Conservation (phyloP, 1,140 invertebrate genomes). For the Dendrolimus punctatus region DNA sequence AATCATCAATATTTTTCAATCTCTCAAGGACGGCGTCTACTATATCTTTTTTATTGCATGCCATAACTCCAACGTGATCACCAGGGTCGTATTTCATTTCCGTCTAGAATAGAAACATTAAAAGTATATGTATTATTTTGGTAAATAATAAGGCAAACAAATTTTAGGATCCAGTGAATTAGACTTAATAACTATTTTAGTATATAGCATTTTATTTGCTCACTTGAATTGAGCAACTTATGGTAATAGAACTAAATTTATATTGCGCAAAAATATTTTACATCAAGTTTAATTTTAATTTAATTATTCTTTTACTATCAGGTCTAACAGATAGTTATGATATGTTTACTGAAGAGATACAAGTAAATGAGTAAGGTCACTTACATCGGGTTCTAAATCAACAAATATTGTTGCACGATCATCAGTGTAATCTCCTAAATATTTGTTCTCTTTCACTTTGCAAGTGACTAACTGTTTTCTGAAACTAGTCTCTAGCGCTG, state of each 20-base stretch:
- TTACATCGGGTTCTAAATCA: conserved; percentile 70
- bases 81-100: conserved; percentile 86
- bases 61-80: conserved; percentile 94
- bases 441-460: conserved; percentile 71
- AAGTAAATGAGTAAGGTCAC: conserved; percentile 13
- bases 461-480: conserved; percentile 78
- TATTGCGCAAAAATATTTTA: too few relatives aligned
- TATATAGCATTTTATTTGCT: too few relatives aligned
- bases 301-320: too few relatives aligned
- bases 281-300: too few relatives aligned
- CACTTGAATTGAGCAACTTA: too few relatives aligned
- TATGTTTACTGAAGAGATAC: too few relatives aligned
- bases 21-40: conserved; percentile 85
- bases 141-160: too few relatives aligned
- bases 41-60: conserved; percentile 84
- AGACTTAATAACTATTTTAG: too few relatives aligned
- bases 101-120: conserved; percentile 51
- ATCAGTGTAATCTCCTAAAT: conserved; percentile 58
- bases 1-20: conserved; percentile 78
- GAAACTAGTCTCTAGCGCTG: conserved; percentile 63
- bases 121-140: too few relatives aligned
- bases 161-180: too few relatives aligned
- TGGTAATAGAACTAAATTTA: too few relatives aligned
- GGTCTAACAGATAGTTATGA: too few relatives aligned
- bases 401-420: conserved; percentile 70